Evolutionary conservation across 2,888 invertebrate species (phyloP).

Genomic region (Salpingus planirostris): DNA sequence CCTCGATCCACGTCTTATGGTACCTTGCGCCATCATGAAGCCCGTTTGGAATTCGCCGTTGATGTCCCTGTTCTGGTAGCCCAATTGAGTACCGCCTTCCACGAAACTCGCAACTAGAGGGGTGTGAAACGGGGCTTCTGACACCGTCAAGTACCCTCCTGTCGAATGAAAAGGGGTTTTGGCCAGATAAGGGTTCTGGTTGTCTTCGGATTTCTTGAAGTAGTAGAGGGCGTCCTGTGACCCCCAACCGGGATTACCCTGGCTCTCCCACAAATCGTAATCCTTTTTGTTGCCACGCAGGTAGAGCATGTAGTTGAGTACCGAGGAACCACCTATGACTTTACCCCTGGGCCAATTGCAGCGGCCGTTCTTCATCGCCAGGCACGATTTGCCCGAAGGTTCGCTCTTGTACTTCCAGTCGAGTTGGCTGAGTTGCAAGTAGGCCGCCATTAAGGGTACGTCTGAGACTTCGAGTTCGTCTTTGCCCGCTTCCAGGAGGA

Average conservation of each 20-base stretch:
- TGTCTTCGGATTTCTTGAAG: slow-evolving; percentile 88
- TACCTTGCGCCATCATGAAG: slow-evolving; percentile 83
- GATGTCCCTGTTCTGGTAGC: slow-evolving; percentile 77
- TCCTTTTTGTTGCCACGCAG: slow-evolving; percentile 81
- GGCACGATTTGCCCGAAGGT: slow-evolving; percentile 64
- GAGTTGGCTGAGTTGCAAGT: slow-evolving; percentile 74
- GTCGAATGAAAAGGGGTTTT: slow-evolving; percentile 70
- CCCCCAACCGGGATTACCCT: slow-evolving; percentile 86
- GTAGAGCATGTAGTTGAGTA: slow-evolving; percentile 88
- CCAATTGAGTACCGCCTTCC: slow-evolving; percentile 58
- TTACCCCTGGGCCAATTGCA: slow-evolving; percentile 92
- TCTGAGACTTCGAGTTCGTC: slow-evolving; percentile 88
- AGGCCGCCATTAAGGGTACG: slow-evolving; percentile 79
- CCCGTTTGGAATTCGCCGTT: slow-evolving; percentile 82
- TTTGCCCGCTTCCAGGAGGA: slow-evolving; percentile 78
- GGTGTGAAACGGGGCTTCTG: slow-evolving; percentile 81
- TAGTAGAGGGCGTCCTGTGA: slow-evolving; percentile 70
- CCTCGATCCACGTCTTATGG: slow-evolving; percentile 66
- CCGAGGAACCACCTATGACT: slow-evolving; percentile 82
- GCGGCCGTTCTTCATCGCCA: slow-evolving; percentile 69
- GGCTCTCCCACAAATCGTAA: slow-evolving; percentile 81
- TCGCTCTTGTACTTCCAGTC: slow-evolving; percentile 94
- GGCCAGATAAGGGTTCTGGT: slow-evolving; percentile 73
- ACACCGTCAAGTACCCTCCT: slow-evolving; percentile 74
- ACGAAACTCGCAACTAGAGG: slow-evolving; percentile 72